Conservation (phyloP, 2,113 vertebrate genomes). For the Hippocampus mohnikei region DNA sequence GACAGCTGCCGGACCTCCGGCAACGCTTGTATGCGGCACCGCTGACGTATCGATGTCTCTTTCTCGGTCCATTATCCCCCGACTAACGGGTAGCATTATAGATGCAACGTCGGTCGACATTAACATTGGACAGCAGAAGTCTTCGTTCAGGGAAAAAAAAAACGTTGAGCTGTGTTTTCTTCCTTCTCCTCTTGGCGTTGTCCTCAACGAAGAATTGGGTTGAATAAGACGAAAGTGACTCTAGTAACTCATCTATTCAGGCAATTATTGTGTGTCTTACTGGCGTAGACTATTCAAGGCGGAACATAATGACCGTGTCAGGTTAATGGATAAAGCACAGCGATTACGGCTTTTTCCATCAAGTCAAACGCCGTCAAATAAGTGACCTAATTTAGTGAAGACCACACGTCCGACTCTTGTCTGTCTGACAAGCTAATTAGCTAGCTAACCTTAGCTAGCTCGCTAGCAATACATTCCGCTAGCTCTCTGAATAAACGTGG, state of each 20-base stretch:
- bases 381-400: slow-evolving; percentile 45
- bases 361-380: slow-evolving; percentile 34
- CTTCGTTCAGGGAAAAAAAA: slow-evolving; percentile 34
- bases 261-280: slow-evolving; percentile 50
- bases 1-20: slow-evolving; percentile 59
- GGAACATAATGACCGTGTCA: slow-evolving; percentile 34
- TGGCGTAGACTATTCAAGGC: slow-evolving; percentile 38
- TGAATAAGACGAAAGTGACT: slow-evolving; percentile 27
- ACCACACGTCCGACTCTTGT: slow-evolving; percentile 49
- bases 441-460: slow-evolving; percentile 57
- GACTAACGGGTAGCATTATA: slow-evolving; percentile 71
- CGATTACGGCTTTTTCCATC: slow-evolving; percentile 2
- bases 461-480: slow-evolving; percentile 73
- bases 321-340: slow-evolving; percentile 13
- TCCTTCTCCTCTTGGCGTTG: slow-evolving; percentile 11
- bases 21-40: slow-evolving; percentile 51
- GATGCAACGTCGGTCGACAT: slow-evolving; percentile 78
- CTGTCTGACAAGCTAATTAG: slow-evolving; percentile 67
- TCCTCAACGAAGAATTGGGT: slow-evolving; percentile 20
- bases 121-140: slow-evolving; percentile 70
- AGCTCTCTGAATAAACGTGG: slow-evolving; percentile 56
- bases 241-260: slow-evolving; percentile 35
- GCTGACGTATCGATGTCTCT: slow-evolving; percentile 65
- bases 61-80: slow-evolving; percentile 73
- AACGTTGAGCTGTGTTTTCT: slow-evolving; percentile 10